Evolutionary conservation across 2,888 invertebrate genomes (phyloP), one percentile per base, ranked within the genome.

Genomic region (Noctua janthe): DNA sequence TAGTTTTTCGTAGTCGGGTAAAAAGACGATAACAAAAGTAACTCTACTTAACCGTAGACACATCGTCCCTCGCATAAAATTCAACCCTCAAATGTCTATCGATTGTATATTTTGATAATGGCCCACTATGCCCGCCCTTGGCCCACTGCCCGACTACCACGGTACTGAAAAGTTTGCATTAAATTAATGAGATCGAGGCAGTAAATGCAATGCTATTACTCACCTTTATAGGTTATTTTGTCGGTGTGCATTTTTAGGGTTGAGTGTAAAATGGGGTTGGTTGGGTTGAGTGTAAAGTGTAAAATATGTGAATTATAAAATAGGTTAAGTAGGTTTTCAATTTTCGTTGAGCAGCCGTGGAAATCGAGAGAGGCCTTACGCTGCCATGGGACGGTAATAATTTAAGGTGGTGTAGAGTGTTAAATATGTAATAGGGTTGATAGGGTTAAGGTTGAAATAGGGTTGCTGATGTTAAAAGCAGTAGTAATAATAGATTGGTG

Each of bases 61-160:
- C 74, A 71, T 39, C 1, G 20, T 49, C 66, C 62, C 49, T 43
- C 56, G 62, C 71, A 67, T 70, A 49, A 78, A 78, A 71, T 13
- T 54, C 73, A 76, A 75, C 80, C 80, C 78, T 71, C 51, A 69
- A 73, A 77, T 74, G 54, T 20, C 11, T 84, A 86, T 88, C 80
- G 89, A 90, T 87, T 90, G 64, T 83, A 75, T 83, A 82, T 90
- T 90, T 90, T 85, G 89, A 87, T 79, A 87, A 82, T 88, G 85
- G 86, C 80, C 83, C 80, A 79, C 80, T 76, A 56, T 39, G 13
- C 71, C 51, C 51, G 84, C 78, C 90, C 90, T 89, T 90, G 90
- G 83, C 90, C 90, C 71, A 90, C 82, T 90, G 83, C n/a, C 87
- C 89, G 80, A 73, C 71, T 66, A 11, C 54, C 64, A 59, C 69